Evolutionary conservation across 2,888 invertebrate species (phyloP), one percentile per base, ranked within the genome.

Genomic region (Xylota segnis): DNA sequence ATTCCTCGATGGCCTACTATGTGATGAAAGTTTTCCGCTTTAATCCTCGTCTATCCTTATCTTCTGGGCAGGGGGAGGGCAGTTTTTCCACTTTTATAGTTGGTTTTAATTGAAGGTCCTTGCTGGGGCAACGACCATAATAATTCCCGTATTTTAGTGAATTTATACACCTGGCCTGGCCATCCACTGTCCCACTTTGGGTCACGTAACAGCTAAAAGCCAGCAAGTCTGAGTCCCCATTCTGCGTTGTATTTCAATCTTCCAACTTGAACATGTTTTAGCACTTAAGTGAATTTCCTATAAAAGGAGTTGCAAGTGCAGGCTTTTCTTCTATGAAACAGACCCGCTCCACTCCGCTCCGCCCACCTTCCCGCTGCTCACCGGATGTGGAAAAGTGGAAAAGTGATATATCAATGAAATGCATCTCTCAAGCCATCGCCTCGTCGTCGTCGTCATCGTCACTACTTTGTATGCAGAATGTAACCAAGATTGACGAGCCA

Each of bases 331-430:
- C 16, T 45, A 34, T 12, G 47, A 16, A 4, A 10, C 47, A 18
- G 7, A 16, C 29, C 16, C 5, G 32, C 10, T 3, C 23, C 40
- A 14, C 32, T 18, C 16, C 5, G 32, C 10, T 3, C 23, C 40
- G 27, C 45, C 18, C 32, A 9, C 37, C 37, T 40, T 23, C n/a
- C 37, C 14, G 3, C 3, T 2, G 45, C 9, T 40, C 54, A 50
- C 79, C 83, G 78, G 83, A 83, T 79, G 72, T 79, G 50, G 34
- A 37, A 61, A 82, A 76, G 86, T 77, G 72, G 72, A 82, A 86
- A 82, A 86, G 65, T 77, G 82, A 82, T 72, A 86, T 86, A 82
- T 86, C 82, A 82, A 72, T 86, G 86, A 34, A 86, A 86, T 82
- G 71, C 70, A 81, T 84, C 79, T 58, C 40, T 58, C 45, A 43